Conservation (phyloP, 1,140 invertebrate species). For the Micrasema minimum region DNA sequence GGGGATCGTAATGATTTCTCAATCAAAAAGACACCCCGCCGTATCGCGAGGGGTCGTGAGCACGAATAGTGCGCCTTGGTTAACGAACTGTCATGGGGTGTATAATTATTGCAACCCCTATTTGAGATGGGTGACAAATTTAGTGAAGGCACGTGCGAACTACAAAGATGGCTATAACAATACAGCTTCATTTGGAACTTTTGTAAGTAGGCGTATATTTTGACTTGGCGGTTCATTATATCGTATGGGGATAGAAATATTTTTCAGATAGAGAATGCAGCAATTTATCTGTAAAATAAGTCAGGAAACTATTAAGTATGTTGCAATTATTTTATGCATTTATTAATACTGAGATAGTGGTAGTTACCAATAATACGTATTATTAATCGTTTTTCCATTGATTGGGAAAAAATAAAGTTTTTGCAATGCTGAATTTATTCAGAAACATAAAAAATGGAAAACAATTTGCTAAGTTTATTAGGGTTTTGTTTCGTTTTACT, state of each 20-base stretch:
- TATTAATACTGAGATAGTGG: too few relatives aligned
- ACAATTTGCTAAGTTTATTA: too few relatives aligned
- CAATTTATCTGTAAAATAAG: too few relatives aligned
- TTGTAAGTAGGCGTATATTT: background rate
- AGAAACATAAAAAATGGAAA: background rate
- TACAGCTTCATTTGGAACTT: slow-evolving; percentile 25
- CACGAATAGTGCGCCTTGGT: slow-evolving; percentile 49
- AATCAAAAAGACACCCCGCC: slow-evolving; percentile 36
- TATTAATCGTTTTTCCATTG: too few relatives aligned
- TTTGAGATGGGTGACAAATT: slow-evolving; percentile 28
- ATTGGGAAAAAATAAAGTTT: too few relatives aligned
- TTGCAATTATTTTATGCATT: too few relatives aligned
- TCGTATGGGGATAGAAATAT: background rate
- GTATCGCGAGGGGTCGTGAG: slow-evolving; percentile 17
- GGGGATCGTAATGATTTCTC: slow-evolving; percentile 40
- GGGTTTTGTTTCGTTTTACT: too few relatives aligned
- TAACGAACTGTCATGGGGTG: slow-evolving; percentile 40
- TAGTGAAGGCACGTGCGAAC: slow-evolving; percentile 33
- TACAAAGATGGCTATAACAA: slow-evolving; percentile 33
- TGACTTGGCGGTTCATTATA: background rate
- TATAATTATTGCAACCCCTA: slow-evolving; percentile 47
- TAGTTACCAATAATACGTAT: too few relatives aligned
- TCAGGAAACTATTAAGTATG: too few relatives aligned
- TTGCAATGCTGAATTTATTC: too few relatives aligned
- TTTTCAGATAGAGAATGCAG: too few relatives aligned